Conservation (phyloP, 2,113 vertebrate genomes). For the Plestiodon gilberti region DNA sequence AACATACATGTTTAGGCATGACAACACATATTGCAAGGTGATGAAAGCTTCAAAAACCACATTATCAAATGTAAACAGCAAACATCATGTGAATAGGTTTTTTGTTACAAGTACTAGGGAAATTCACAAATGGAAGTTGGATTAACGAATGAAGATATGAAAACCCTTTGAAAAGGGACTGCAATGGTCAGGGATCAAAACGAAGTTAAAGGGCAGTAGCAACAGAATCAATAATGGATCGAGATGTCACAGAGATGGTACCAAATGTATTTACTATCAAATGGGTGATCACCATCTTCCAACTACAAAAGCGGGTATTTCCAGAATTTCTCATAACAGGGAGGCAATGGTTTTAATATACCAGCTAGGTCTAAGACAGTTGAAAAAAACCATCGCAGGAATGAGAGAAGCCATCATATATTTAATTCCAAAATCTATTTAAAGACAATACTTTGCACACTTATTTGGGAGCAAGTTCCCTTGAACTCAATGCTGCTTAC, state of each 20-base stretch:
- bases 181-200: no score
- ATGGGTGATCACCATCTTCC: not conserved
- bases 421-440: not conserved
- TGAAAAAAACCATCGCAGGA: not conserved
- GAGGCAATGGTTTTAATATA: not conserved
- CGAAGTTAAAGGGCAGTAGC: slow-evolving; percentile 21
- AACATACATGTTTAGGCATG: not conserved
- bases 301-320: not conserved
- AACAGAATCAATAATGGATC: not conserved
- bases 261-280: not conserved
- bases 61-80: not conserved
- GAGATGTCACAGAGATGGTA: not conserved
- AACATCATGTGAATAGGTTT: not conserved
- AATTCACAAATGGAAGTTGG: slow-evolving; percentile 64
- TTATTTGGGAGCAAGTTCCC: no score
- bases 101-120: slow-evolving; percentile 33
- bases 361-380: not conserved
- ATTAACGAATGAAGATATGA: slow-evolving; percentile 55
- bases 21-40: not conserved
- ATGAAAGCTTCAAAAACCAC: not conserved
- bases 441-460: not conserved
- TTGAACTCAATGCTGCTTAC: no score
- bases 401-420: not conserved
- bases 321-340: not conserved
- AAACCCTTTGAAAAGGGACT: slow-evolving; percentile 2